phyloP scores from a whole-genome alignment of 1,140 invertebrate species.

The Scaptodrosophila lebanonensis region DNA sequence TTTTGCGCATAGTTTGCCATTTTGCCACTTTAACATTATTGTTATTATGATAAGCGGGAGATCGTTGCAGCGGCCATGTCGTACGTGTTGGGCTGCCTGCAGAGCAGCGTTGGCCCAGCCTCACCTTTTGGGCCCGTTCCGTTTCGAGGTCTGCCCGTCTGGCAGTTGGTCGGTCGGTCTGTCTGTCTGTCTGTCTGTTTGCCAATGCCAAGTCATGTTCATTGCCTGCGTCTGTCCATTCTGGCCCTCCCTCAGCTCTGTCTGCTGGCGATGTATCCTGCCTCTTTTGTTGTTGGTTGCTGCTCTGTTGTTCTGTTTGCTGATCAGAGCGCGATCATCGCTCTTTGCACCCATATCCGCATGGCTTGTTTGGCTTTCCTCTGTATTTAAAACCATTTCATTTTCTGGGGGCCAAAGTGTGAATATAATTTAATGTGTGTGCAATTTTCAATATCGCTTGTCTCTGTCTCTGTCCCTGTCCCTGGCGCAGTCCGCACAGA shows the following conservation, averaged over 20 bases:
- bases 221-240: conserved; percentile 12
- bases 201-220: conserved; percentile 28
- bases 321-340: conserved; percentile 47
- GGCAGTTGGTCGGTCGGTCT: neutral
- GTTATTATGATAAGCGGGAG: conserved; percentile 75
- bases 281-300: conserved; percentile 11
- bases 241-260: neutral
- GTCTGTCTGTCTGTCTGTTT: conserved; percentile 34
- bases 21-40: conserved; percentile 77
- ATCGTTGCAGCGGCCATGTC: conserved; percentile 37
- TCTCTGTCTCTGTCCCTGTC: conserved; percentile 10
- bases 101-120: neutral
- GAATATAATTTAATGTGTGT: conserved; percentile 76
- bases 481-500: conserved; percentile 32
- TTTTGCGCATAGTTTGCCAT: conserved; percentile 72
- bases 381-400: conserved; percentile 64
- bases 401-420: conserved; percentile 75
- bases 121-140: conserved; percentile 31
- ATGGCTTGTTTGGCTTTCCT: conserved; percentile 57
- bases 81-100: conserved; percentile 17
- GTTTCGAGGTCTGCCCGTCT: conserved; percentile 33
- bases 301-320: conserved; percentile 31
- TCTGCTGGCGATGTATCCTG: conserved; percentile 39
- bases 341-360: neutral
- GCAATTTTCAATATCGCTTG: conserved; percentile 72